A percentile compares a stretch with the other conserved stretches of the same genome.
These are phyloP conservation scores for Agrotis puta DNA, from an alignment of 2,888 invertebrate genomes.

Conservation along the genomic window DNA sequence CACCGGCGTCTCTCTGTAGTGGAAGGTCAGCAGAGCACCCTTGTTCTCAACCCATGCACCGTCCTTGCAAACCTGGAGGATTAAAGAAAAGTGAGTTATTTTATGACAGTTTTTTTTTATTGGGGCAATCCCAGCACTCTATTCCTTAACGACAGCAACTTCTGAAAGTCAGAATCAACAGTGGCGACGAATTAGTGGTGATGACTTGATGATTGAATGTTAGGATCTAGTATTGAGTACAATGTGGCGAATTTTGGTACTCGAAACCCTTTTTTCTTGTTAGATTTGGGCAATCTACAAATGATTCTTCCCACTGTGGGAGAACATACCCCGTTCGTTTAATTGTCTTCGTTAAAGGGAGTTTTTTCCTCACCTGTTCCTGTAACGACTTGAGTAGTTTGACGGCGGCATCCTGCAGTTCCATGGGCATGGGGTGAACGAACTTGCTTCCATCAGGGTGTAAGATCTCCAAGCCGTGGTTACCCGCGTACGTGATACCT, in stretches of 20 bases:
- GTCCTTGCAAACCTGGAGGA: conserved; percentile 93
- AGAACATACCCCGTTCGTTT: too few relatives aligned
- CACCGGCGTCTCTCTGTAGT: conserved; percentile 95
- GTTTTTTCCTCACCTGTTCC: conserved; percentile 92
- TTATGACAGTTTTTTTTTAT: neutral
- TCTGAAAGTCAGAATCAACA: too few relatives aligned
- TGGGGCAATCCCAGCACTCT: too few relatives aligned
- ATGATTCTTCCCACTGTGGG: too few relatives aligned
- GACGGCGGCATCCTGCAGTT: conserved; percentile 95
- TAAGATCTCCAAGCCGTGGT: conserved; percentile 96
- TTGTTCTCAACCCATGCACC: conserved; percentile 98
- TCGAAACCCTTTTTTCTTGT: too few relatives aligned
- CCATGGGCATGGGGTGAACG: conserved; percentile 97
- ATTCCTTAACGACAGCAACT: too few relatives aligned
- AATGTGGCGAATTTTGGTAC: too few relatives aligned
- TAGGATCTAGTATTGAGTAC: too few relatives aligned
- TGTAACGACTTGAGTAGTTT: conserved; percentile 95
- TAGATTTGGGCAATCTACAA: too few relatives aligned
- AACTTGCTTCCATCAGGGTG: conserved; percentile 98
- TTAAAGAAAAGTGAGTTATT: neutral
- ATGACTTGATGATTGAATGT: too few relatives aligned
- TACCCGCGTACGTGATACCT: conserved; percentile 97
- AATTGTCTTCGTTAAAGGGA: neutral
- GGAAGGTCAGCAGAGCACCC: conserved; percentile 96
- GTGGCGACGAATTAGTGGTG: too few relatives aligned